Percentiles rank a stretch among this genome's conserved stretches.
Conservation (phyloP, 2,113 vertebrate genomes). For the Raphicerus campestris region DNA sequence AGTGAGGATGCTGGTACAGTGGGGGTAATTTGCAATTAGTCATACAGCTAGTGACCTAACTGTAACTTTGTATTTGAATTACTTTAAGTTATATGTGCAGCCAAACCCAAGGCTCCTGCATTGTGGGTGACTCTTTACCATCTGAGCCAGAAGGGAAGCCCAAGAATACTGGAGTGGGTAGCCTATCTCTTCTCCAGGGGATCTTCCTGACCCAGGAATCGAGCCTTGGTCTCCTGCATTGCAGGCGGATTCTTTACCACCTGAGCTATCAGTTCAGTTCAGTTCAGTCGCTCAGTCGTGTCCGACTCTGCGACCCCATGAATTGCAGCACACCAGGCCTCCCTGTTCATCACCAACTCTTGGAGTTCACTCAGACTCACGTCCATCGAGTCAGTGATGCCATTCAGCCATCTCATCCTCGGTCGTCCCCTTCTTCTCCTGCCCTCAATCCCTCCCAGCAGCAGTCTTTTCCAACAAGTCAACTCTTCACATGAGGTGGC, state of each 20-base stretch:
- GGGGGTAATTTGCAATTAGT: not conserved
- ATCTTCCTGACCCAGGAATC: accelerated
- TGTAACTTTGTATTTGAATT: not conserved
- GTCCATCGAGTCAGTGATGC: too few species aligned
- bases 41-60: not conserved
- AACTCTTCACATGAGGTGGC: too few species aligned
- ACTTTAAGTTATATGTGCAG: not conserved
- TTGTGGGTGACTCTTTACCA: not conserved
- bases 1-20: not conserved
- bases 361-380: too few species aligned
- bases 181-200: not conserved
- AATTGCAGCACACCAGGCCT: too few species aligned
- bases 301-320: too few species aligned
- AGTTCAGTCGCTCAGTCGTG: too few species aligned
- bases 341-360: too few species aligned
- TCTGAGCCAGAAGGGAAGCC: not conserved
- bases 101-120: not conserved
- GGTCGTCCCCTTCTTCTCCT: too few species aligned
- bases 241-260: accelerated
- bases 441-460: too few species aligned
- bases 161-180: not conserved
- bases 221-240: not conserved
- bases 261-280: not conserved
- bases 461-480: too few species aligned
- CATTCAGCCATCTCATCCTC: too few species aligned